Evolutionary conservation across 2,797 vertebrate species (phyloP).

Genomic region (Phrynocephalus forsythii): DNA sequence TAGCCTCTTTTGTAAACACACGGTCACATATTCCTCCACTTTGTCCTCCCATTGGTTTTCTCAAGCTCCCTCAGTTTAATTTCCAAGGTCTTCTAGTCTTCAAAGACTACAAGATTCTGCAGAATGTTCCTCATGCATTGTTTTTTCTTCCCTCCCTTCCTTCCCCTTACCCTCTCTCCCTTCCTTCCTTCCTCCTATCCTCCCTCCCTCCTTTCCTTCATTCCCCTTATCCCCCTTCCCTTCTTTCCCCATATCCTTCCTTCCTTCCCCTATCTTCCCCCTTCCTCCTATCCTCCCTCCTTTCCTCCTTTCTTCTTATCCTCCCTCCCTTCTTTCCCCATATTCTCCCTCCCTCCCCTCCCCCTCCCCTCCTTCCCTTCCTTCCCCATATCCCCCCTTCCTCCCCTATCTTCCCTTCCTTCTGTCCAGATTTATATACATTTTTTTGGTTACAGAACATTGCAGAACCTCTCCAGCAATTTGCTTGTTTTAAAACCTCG

Average conservation of each 20-base stretch:
- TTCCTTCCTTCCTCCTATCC: slow-evolving; percentile 36
- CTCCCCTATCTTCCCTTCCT: too few species aligned
- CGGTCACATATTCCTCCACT: slow-evolving; percentile 44
- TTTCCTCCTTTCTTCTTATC: too few species aligned
- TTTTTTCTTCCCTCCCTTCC: slow-evolving; percentile 52
- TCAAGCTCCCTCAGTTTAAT: slow-evolving; percentile 51
- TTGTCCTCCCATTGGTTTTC: slow-evolving; percentile 59
- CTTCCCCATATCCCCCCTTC: too few species aligned
- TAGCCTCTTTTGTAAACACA: slow-evolving; percentile 71
- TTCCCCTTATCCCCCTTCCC: too few species aligned
- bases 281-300: too few species aligned
- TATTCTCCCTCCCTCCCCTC: too few species aligned
- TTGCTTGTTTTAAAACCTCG: background rate
- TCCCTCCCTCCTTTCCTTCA: background rate
- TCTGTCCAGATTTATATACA: slow-evolving; percentile 35
- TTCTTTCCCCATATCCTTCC: too few species aligned
- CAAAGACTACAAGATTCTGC: slow-evolving; percentile 53
- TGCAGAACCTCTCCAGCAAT: slow-evolving; percentile 34
- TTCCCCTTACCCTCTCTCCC: slow-evolving; percentile 35
- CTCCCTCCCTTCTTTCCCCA: too few species aligned
- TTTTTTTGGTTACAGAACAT: slow-evolving; percentile 43
- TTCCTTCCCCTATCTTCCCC: too few species aligned
- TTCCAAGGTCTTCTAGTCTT: slow-evolving; percentile 30
- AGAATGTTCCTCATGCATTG: slow-evolving; percentile 50
- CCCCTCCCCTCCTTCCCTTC: too few species aligned